Evolutionary conservation across 2,113 vertebrate genomes (phyloP).

Genomic region (Agapornis roseicollis): DNA sequence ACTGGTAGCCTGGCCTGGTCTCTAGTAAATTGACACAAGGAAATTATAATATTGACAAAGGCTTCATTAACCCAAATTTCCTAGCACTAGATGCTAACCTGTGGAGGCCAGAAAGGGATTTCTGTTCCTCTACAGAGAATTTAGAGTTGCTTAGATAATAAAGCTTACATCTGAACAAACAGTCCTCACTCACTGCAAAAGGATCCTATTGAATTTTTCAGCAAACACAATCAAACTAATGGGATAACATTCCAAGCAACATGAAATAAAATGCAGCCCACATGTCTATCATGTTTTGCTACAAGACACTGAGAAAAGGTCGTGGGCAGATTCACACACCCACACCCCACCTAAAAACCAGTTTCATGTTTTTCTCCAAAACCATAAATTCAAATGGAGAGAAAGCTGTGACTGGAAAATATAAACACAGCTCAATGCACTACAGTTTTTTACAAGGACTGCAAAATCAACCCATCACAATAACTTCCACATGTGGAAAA

Average conservation of each 20-base stretch:
- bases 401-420: not conserved
- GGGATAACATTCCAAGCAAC: not conserved
- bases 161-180: not conserved
- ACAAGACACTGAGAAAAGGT: not conserved
- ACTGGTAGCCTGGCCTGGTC: not conserved
- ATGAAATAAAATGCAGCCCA: not conserved
- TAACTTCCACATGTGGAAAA: not conserved
- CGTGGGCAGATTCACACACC: not conserved
- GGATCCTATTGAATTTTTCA: not conserved
- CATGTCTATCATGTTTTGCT: rapidly evolving
- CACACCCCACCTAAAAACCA: not conserved
- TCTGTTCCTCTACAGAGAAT: not conserved
- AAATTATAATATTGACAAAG: not conserved
- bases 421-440: not conserved
- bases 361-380: not conserved
- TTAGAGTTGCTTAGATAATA: not conserved
- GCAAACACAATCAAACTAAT: not conserved
- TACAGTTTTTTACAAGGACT: not conserved
- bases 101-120: not conserved
- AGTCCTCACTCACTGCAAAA: not conserved
- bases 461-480: not conserved
- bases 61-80: not conserved
- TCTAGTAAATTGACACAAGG: not conserved
- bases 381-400: not conserved
- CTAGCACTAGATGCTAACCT: not conserved